Evolutionary conservation across 2,888 invertebrate genomes (phyloP).

Genomic region (Phengaris alcon): DNA sequence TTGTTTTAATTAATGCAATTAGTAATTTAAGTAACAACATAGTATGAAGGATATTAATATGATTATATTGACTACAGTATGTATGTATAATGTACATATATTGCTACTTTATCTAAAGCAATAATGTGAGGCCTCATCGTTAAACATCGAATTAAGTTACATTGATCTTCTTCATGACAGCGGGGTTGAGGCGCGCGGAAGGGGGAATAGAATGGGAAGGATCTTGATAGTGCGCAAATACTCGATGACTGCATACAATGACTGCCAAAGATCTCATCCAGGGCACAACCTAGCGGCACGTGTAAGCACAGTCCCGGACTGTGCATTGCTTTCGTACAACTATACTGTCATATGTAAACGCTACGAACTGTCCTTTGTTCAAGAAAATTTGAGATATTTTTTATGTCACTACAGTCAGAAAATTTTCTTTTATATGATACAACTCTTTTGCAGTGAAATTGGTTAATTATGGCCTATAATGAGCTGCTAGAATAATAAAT

Average conservation of each 20-base stretch:
- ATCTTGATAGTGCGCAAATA: conserved; percentile 60
- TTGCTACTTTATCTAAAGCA: no score
- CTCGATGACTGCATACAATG: conserved; percentile 72
- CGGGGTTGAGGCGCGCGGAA: conserved; percentile 35
- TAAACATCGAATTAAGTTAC: conserved; percentile 21
- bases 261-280: conserved; percentile 75
- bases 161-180: conserved; percentile 28
- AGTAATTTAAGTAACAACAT: no score
- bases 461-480: neutral
- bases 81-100: no score
- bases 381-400: neutral
- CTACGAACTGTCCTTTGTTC: neutral
- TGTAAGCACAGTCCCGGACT: conserved; percentile 72
- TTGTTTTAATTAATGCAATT: no score
- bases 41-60: no score
- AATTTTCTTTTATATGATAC: neutral
- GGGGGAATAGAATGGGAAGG: no score
- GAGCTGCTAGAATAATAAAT: neutral
- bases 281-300: conserved; percentile 69
- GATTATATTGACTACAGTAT: no score
- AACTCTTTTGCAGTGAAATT: neutral
- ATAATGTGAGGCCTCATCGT: conserved; percentile 5
- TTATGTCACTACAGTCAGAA: neutral
- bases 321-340: conserved; percentile 36
- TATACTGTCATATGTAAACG: conserved; percentile 39